Percentiles rank a stretch among this genome's conserved stretches.
Conservation (phyloP, 1,140 invertebrate species). For the Mesaphorura yosii region DNA sequence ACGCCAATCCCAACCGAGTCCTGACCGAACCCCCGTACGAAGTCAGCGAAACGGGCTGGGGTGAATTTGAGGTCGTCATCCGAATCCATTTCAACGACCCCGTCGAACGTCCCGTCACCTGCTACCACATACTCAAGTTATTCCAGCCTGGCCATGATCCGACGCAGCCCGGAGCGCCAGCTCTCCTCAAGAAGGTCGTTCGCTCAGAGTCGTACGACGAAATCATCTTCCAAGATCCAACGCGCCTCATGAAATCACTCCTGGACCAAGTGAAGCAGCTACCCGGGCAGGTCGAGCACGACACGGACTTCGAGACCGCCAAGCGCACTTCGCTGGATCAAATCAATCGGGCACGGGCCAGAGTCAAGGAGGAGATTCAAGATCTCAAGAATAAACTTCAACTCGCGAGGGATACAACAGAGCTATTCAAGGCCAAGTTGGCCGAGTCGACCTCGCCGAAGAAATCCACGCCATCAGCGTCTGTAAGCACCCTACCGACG, state of each 20-base stretch:
- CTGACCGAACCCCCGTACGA: conserved; percentile 92
- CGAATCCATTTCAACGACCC: conserved; percentile 97
- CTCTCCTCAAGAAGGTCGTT: conserved; percentile 56
- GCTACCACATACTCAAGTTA: conserved; percentile 86
- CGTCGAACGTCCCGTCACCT: conserved; percentile 80
- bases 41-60: conserved; percentile 98
- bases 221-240: conserved; percentile 92
- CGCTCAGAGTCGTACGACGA: conserved; percentile 95
- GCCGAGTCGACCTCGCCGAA: conserved; percentile 47
- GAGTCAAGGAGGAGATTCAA: conserved; percentile 69
- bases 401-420: conserved; percentile 75
- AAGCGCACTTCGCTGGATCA: conserved; percentile 67
- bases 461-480: neutral
- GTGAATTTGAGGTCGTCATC: conserved; percentile 97
- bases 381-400: conserved; percentile 80
- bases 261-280: conserved; percentile 63
- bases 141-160: conserved; percentile 70
- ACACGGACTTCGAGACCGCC: conserved; percentile 72
- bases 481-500: too few species aligned
- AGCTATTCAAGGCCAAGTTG: conserved; percentile 78
- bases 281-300: conserved; percentile 69
- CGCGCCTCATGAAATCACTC: conserved; percentile 80
- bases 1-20: conserved; percentile 67
- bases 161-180: neutral
- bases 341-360: conserved; percentile 66